Conservation (phyloP, 2,888 invertebrate genomes). For the Scelioninae gen. 2 region DNA sequence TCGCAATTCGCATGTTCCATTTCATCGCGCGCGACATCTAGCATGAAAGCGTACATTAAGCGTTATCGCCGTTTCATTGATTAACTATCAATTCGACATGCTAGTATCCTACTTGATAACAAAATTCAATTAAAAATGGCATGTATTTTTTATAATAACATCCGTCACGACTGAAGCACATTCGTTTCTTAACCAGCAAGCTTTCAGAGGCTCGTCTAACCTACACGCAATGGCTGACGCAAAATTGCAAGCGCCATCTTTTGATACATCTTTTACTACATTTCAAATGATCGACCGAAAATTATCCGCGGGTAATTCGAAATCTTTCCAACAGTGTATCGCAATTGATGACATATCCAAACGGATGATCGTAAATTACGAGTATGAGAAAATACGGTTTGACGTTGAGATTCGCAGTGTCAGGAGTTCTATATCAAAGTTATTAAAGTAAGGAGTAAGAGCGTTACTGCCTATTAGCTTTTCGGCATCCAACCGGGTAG, state of each 20-base stretch:
- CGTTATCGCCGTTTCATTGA: too few relatives aligned
- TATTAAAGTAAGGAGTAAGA: constrained; percentile 41
- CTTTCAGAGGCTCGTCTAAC: constrained; percentile 31
- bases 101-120: too few relatives aligned
- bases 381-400: constrained; percentile 37
- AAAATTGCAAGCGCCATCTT: constrained; percentile 19
- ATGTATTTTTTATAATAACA: too few relatives aligned
- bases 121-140: too few relatives aligned
- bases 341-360: constrained; percentile 45
- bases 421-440: constrained; percentile 53
- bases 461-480: constrained; percentile 57
- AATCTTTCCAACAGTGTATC: constrained; percentile 21
- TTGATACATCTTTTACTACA: constrained; percentile 12
- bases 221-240: constrained; percentile 3
- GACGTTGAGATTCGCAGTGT: constrained; percentile 44
- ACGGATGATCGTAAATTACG: constrained; percentile 14
- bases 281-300: constrained; percentile 28
- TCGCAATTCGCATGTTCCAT: too few relatives aligned
- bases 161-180: too few relatives aligned
- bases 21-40: too few relatives aligned
- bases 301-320: constrained; percentile 3
- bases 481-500: constrained; percentile 50
- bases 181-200: constrained; percentile 18
- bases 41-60: too few relatives aligned
- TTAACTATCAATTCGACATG: too few relatives aligned